Evolutionary conservation across 2,888 invertebrate genomes (phyloP).

Genomic region (Mythimna vitellina): DNA sequence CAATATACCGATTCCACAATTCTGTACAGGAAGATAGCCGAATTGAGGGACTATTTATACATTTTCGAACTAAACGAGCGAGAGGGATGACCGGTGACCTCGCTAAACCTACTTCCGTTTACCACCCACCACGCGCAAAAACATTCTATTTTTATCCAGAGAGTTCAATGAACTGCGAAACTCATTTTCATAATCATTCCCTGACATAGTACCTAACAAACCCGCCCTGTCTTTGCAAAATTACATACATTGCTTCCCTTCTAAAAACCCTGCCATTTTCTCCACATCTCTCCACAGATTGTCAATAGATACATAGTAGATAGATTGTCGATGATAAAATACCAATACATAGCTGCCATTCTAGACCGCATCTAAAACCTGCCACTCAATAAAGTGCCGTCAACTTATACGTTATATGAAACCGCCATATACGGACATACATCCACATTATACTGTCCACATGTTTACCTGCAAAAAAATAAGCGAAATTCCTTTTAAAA

Average conservation of each 20-base stretch:
- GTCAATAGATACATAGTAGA: neutral
- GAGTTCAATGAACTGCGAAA: constrained; percentile 32
- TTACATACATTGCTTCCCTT: neutral
- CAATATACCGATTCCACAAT: too few relatives aligned
- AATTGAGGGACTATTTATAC: neutral
- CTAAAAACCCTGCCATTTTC: neutral
- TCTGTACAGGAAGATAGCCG: neutral
- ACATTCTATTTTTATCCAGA: constrained; percentile 22
- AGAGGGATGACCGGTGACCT: constrained; percentile 6
- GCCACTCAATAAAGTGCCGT: constrained; percentile 42
- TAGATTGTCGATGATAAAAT: constrained; percentile 27
- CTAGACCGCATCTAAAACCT: constrained; percentile 39
- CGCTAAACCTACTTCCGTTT: constrained; percentile 16
- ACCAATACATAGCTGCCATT: constrained; percentile 37
- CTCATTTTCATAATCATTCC: constrained; percentile 6
- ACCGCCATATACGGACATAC: constrained; percentile 41
- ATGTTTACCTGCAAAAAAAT: constrained; percentile 44
- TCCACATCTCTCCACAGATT: neutral
- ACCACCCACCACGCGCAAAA: constrained; percentile 1
- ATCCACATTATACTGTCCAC: constrained; percentile 47
- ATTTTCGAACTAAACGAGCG: neutral
- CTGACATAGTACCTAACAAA: neutral
- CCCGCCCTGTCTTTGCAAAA: neutral
- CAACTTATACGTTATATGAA: constrained; percentile 45
- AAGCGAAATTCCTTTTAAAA: constrained; percentile 47